Evolutionary conservation across 2,797 vertebrate species (phyloP), one percentile per base, ranked within the genome.

Genomic region (Hybognathus amarus): DNA sequence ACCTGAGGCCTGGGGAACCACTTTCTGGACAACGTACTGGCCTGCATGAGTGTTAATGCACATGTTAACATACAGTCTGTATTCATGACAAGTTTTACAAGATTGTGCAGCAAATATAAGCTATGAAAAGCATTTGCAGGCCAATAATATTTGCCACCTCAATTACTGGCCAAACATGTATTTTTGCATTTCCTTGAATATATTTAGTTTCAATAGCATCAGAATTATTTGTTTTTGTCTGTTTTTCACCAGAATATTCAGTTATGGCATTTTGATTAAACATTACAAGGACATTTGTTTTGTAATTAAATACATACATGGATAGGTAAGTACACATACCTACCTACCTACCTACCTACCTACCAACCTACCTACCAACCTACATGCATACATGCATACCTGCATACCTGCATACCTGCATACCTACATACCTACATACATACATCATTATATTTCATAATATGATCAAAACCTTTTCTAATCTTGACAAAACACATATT

Each of bases 1-100:
- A n/a, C 98, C 97, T 67, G 97, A 96, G 6, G 94, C 95, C 91
- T 98, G 98, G 63, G 98, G 96, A 75, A 96, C 95, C 84, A 99
- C 97, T 76, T 98, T 98, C 92, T 98, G 96, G 91, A 99, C 93
- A 88, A 96, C 88, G 90, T 98, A 99, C 88, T 97, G 96, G 88
- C 97, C 98, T 99, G 22, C 22, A 83, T 5, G 42, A 77, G 27
- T 18, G 13, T 50, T 30, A 3, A 5, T 63, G 61, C 56, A 83
- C 6, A 64, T 30, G 1, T 33, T 77, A 45, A 47, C 50, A 59
- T 18, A 18, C 1, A 42, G 11, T 33, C 17, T 36, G 20, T 9
- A 20, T 56, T 7, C 1, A 27, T 30, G 13, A 42, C n/a, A 74
- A 4, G 1, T 12, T 56, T 11, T 71, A 27, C 15, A 30, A 45